Evolutionary conservation across 2,888 invertebrate genomes (phyloP), one percentile per base, ranked within the genome.

Genomic region (Syrphus vitripennis): DNA sequence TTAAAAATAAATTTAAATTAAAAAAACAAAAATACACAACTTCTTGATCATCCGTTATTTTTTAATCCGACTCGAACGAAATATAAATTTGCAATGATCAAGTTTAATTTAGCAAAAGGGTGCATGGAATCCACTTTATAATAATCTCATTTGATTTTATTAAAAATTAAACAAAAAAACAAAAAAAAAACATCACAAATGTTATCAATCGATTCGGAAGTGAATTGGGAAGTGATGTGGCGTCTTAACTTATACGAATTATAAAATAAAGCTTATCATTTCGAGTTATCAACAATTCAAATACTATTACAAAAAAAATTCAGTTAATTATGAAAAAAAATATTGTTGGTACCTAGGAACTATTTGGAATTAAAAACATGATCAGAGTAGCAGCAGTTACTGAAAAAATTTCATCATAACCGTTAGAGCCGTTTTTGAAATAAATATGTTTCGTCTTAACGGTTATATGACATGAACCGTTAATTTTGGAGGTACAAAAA

Each of bases 121-220:
- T 50, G n/a, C 9, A 45, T 34, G 29, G 24, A 10, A 34, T 67
- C 21, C 19, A 48, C n/a, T 6, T 0, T 40, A 42, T 63, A 4
- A 4, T 42, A 42, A 63, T 63, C 40, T 42, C 1, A n/a, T n/a
- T n/a, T n/a, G 6, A 34, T 50, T 67, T 67, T 26, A 61, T 24
- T 24, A 24, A 50, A n/a, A n/a, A n/a, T n/a, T n/a, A n/a, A n/a
- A n/a, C n/a, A n/a, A n/a, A n/a, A n/a, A n/a, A n/a, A n/a, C n/a
- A n/a, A n/a, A n/a, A n/a, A n/a, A n/a, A 24, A 50, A 67, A 67
- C 45, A 67, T 34, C 9, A n/a, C 48, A 34, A n/a, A n/a, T 67
- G 34, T 67, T 67, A 67, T 67, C 67, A 34, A 12, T 50, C 12
- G 1, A 67, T 24, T 67, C 50, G 67, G 67, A 67, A 50, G 34